These are phyloP conservation scores for Rhynchotus rufescens DNA, from an alignment of 2,797 vertebrate genomes.

Conservation along the genomic window DNA sequence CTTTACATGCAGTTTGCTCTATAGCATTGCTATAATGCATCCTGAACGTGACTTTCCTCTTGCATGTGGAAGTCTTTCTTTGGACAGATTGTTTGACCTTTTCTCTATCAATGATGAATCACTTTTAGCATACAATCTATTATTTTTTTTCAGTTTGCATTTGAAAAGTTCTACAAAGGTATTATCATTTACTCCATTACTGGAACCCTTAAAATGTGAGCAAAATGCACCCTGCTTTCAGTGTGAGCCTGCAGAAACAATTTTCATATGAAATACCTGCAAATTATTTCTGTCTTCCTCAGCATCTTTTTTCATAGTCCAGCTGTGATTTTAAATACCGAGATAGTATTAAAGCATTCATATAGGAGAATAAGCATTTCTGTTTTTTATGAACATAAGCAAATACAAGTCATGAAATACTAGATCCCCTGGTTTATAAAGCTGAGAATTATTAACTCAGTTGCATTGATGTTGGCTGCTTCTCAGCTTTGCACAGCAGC, in stretches of 20 bases:
- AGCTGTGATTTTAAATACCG: background rate
- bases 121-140: background rate
- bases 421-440: background rate
- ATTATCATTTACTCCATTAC: background rate
- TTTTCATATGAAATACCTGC: background rate
- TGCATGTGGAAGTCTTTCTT: no score
- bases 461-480: background rate
- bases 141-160: background rate
- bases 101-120: background rate
- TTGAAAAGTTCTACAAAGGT: background rate
- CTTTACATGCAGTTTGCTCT: background rate
- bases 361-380: background rate
- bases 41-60: background rate
- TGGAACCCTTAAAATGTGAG: background rate
- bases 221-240: background rate
- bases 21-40: background rate
- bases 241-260: background rate
- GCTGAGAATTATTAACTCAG: background rate
- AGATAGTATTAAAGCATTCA: background rate
- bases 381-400: background rate
- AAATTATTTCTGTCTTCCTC: background rate
- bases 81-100: background rate
- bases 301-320: background rate
- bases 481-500: background rate
- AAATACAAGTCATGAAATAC: background rate